These are phyloP conservation scores for Nymphalis io DNA, from an alignment of 1,140 invertebrate genomes.

Conservation along the genomic window DNA sequence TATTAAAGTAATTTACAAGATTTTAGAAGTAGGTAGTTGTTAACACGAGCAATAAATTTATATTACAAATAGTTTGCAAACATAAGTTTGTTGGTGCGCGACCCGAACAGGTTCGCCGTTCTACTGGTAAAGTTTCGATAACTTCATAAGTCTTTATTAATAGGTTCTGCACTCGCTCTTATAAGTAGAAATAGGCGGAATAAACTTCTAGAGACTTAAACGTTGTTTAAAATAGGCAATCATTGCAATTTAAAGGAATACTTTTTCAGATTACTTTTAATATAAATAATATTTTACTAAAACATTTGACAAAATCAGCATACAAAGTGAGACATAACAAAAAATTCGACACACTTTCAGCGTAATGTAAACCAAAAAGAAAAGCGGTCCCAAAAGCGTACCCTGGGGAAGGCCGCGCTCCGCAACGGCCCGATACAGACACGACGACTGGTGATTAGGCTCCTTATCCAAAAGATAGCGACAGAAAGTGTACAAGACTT, in stretches of 20 bases:
- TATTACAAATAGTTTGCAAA: conserved; percentile 74
- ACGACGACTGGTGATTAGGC: conserved; percentile 79
- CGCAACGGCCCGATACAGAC: conserved; percentile 75
- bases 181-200: conserved; percentile 24
- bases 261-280: background rate
- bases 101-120: conserved; percentile 62
- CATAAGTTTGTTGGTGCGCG: conserved; percentile 72
- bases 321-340: conserved; percentile 68
- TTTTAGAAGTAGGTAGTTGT: conserved; percentile 37
- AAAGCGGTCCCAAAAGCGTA: conserved; percentile 76
- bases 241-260: background rate
- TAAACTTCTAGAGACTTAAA: conserved; percentile 6
- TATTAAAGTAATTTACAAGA: conserved; percentile 1
- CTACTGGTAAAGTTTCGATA: conserved; percentile 65
- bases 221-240: background rate
- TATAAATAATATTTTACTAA: conserved; percentile 11
- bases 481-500: conserved; percentile 80
- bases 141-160: conserved; percentile 77
- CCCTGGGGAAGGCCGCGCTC: conserved; percentile 70
- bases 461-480: conserved; percentile 79
- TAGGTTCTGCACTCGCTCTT: conserved; percentile 36
- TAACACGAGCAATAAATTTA: conserved; percentile 63
- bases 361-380: conserved; percentile 79
- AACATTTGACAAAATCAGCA: conserved; percentile 52
- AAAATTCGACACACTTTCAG: conserved; percentile 77